Evolutionary conservation across 2,113 vertebrate species (phyloP).

Genomic region (Malurus melanocephalus): DNA sequence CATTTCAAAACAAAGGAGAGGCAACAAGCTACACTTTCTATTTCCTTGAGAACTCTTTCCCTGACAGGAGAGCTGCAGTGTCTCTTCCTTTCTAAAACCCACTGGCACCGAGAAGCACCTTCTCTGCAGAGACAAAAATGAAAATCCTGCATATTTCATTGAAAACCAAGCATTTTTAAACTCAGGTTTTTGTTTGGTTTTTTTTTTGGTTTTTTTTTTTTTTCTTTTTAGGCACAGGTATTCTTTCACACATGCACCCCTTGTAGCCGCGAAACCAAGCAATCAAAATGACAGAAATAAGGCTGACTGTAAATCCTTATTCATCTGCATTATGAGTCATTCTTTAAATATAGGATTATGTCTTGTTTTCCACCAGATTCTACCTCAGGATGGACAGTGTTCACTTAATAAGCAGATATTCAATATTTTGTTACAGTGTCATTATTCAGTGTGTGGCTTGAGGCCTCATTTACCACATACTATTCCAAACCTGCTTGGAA

Average conservation of each 20-base stretch:
- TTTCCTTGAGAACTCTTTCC: neutral
- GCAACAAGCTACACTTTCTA: neutral
- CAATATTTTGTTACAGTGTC: neutral
- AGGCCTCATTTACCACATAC: neutral
- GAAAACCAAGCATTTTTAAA: neutral
- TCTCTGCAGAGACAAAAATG: neutral
- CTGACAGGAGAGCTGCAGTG: neutral
- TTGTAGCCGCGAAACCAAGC: neutral
- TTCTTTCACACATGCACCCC: neutral
- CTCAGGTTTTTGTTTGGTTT: neutral
- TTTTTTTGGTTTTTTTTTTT: neutral
- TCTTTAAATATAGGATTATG: neutral
- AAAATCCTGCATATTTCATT: neutral
- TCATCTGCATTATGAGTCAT: neutral
- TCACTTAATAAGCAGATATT: constrained; percentile 35
- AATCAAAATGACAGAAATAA: neutral
- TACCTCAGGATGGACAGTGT: neutral
- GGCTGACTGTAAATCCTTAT: neutral
- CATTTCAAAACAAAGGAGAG: neutral
- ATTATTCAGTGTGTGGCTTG: neutral
- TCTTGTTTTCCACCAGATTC: constrained; percentile 1
- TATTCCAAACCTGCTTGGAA: neutral
- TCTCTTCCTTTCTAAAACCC: neutral
- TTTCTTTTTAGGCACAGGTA: neutral
- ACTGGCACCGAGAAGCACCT: neutral